A percentile compares a stretch with the other conserved stretches of the same genome.
phyloP scores from a whole-genome alignment of 2,797 vertebrate genomes.

The Thripadectes ignobilis region DNA sequence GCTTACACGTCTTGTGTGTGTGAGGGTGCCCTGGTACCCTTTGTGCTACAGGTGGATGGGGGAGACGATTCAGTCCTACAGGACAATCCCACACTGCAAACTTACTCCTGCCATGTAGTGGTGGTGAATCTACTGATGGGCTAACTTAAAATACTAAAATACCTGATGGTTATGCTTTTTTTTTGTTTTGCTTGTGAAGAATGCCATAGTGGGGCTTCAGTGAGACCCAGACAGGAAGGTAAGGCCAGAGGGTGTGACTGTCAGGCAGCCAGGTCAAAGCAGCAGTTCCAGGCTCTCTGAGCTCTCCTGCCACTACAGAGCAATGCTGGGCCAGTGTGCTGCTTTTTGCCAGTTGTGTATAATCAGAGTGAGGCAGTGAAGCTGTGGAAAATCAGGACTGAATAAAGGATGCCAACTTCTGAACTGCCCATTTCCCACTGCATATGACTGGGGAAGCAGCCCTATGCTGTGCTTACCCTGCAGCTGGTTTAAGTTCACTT shows the following conservation, averaged over 20 bases:
- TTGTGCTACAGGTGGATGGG: background rate
- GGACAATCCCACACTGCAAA: background rate
- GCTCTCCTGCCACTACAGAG: background rate
- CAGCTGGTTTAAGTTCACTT: background rate
- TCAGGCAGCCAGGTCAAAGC: background rate
- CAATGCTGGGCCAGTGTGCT: fast-evolving
- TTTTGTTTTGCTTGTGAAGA: background rate
- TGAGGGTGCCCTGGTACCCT: background rate
- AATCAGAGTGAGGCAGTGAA: background rate
- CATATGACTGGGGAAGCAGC: background rate
- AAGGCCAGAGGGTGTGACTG: background rate
- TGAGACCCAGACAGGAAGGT: background rate
- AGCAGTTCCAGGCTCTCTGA: background rate
- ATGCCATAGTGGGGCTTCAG: background rate
- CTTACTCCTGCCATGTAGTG: background rate
- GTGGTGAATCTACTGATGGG: background rate
- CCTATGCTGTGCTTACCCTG: background rate
- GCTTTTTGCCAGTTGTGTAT: background rate
- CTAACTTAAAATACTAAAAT: background rate
- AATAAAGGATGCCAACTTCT: background rate
- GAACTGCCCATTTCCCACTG: background rate
- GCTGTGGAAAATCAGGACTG: background rate
- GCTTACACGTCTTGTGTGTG: fast-evolving
- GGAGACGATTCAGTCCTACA: background rate
- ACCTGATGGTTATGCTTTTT: background rate